Base-by-base conservation (phyloP, 2,797 vertebrate species). In the Crocodylus rhombifer region DNA sequence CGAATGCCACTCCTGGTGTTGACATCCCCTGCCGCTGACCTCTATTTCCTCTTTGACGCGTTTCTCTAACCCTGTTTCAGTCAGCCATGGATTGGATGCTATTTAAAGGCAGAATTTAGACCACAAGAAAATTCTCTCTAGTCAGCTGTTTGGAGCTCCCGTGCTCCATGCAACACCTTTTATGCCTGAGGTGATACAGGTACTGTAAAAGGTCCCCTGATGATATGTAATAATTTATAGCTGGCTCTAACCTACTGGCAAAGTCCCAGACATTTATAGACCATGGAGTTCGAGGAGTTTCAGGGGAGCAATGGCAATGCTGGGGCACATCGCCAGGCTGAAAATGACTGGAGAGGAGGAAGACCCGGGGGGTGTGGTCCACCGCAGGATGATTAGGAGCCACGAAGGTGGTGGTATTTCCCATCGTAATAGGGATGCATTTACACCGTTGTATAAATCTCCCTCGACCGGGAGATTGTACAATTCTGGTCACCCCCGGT, bases 121-220 rank as follows among this genome's bases (percentile, higher is more conserved):
- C 79, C 89, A 82, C 73, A 84, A 93, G 88, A 80, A 3, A 30
- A 16, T 2, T 3, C 16, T 87, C 26, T n/a, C 16, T 10, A 30
- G 75, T 0, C 61, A 90, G 91, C 85, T 81, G 91, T 84, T 93
- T 94, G 89, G 79, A 82, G 65, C 51, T 76, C 20, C 82, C 77
- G 9, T 3, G 87, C 84, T 94, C 82, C 74, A n/a, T 7, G 12
- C 65, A 92, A 82, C 84, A 73, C 81, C 69, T 82, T 62, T n/a
- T 30, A 86, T 60, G 89, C 91, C 89, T 89, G 84, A 86, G 95
- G 87, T 88, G 93, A 88, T 90, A 80, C 87, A 88, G 85, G 56
- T 60, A 15, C 79, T 51, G 23, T 90, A 90, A 95, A 67, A 92
- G 91, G 89, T 95, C 94, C 87, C 87, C 33, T 75, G 91, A 88